These are phyloP conservation scores for Drosophila neocordata DNA, from an alignment of 1,140 invertebrate species.

Conservation along the genomic window DNA sequence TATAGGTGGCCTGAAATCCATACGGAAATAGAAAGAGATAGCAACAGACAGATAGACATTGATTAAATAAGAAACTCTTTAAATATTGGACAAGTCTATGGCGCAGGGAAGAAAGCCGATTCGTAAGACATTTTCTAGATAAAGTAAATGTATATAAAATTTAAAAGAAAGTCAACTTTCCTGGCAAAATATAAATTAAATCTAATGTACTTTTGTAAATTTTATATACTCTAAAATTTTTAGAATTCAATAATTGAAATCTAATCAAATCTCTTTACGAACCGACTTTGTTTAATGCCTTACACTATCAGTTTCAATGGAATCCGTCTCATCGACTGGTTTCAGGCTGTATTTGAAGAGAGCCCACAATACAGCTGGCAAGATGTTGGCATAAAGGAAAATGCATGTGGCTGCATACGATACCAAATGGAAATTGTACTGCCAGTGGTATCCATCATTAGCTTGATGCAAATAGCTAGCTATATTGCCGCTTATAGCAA, in stretches of 20 bases:
- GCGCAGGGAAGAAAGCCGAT: neutral
- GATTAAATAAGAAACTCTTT: neutral
- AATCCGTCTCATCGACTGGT: constrained; percentile 84
- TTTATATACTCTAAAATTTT: no score
- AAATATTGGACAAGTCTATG: neutral
- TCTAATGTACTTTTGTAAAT: no score
- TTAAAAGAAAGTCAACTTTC: no score
- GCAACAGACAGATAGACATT: neutral
- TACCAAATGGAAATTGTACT: constrained; percentile 96
- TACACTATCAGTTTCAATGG: constrained; percentile 83
- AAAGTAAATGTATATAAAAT: no score
- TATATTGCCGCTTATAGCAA: constrained; percentile 97
- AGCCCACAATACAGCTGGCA: constrained; percentile 92
- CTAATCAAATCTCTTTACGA: neutral
- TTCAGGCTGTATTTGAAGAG: constrained; percentile 91
- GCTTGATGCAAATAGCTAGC: constrained; percentile 93
- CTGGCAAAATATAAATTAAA: no score
- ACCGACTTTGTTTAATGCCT: neutral
- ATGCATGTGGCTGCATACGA: constrained; percentile 95
- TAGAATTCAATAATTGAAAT: no score
- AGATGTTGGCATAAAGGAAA: constrained; percentile 93
- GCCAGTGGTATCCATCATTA: constrained; percentile 89
- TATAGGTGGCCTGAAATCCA: constrained; percentile 84
- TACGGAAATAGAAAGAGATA: neutral
- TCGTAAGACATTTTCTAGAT: neutral